Evolutionary conservation across 2,888 invertebrate genomes (phyloP).

Genomic region (Camponotus fellah): DNA sequence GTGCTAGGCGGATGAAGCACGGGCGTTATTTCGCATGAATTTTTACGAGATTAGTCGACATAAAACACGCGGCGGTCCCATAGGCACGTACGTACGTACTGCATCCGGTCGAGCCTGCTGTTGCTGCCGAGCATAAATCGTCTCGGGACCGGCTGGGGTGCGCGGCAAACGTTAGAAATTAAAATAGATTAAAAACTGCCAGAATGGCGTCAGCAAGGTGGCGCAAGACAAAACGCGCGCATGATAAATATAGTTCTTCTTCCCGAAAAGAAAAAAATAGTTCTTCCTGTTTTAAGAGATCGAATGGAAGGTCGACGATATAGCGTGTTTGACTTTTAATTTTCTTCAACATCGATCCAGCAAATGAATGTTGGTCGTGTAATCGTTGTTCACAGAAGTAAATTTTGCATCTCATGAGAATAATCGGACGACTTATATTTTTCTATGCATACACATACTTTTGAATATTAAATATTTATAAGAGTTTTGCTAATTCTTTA

Average conservation of each 20-base stretch:
- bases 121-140: conserved; percentile 76
- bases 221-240: conserved; percentile 9
- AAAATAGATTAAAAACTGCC: conserved; percentile 79
- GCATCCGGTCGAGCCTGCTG: conserved; percentile 56
- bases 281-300: background rate
- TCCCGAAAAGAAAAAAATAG: conserved; percentile 29
- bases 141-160: conserved; percentile 55
- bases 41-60: conserved; percentile 83
- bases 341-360: background rate
- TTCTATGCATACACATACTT: background rate
- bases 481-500: background rate
- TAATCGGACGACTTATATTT: background rate
- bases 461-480: background rate
- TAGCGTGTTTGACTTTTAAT: background rate
- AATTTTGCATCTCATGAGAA: background rate
- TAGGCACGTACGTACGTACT: conserved; percentile 78
- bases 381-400: background rate
- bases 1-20: conserved; percentile 75
- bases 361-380: background rate
- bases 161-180: conserved; percentile 78
- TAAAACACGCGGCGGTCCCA: conserved; percentile 80
- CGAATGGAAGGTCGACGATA: background rate
- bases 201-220: conserved; percentile 48
- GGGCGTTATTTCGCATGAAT: conserved; percentile 82
- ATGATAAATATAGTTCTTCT: conserved; percentile 21